Evolutionary conservation across 2,888 invertebrate species (phyloP), one percentile per base, ranked within the genome.

Genomic region (Tiliacea aurago): DNA sequence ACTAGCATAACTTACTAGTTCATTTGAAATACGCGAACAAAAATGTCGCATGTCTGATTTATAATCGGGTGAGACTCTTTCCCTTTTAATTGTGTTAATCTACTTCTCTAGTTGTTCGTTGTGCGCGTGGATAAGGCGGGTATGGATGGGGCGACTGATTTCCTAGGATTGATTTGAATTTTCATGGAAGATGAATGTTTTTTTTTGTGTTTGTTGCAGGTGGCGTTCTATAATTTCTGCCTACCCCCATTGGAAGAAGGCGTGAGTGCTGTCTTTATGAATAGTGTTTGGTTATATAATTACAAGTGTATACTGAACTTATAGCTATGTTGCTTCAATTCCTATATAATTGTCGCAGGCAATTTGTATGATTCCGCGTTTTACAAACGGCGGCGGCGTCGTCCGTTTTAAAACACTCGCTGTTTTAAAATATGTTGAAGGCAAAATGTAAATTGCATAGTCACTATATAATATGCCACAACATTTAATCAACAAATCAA

Each of bases 1-100:
- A 88, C 88, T 87, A 87, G 77, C 85, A 92, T 92, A 92, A 91
- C 88, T 92, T 93, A 92, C 90, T 90, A 91, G 85, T 90, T 91
- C 90, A 92, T 91, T 90, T 90, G 85, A 88, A 91, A 88, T 86
- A 85, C 67, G 74, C 80, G 84, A 81, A 85, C 86, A 86, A 81
- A 80, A 86, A 87, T 70, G 69, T 74, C 68, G 68, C 62, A 63
- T 62, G 77, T 76, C 76, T 87, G 84, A 90, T 90, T 90, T 89
- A 89, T 91, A 90, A 90, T 88, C 84, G 68, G 49, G 67, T 64
- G 69, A 78, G 84, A 68, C 80, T 85, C 81, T 73, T 78, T 77
- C 75, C 72, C 79, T 86, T 87, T 90, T 88, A 88, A 88, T 89
- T 88, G 87, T 87, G 84, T 86, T 80, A 74, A 83, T 87, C 86